Conservation (phyloP, 2,888 invertebrate genomes). For the Apantesis nais region DNA sequence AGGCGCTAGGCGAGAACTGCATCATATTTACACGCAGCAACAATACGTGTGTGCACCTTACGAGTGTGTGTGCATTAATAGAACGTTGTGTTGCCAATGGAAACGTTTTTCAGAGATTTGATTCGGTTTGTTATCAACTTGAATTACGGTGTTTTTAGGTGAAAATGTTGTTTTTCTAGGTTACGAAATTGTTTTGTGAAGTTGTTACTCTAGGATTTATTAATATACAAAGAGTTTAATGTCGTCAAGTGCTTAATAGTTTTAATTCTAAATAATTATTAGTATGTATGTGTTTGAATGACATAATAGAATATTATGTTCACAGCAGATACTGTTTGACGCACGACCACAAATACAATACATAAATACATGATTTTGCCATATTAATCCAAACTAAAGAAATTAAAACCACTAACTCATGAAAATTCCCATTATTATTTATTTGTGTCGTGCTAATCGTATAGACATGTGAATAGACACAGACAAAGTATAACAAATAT, state of each 20-base stretch:
- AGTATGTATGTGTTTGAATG: conserved; percentile 12
- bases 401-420: conserved; percentile 2
- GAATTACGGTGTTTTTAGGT: conserved; percentile 43
- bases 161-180: conserved; percentile 48
- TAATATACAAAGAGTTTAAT: conserved; percentile 24
- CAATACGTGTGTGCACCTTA: conserved; percentile 31
- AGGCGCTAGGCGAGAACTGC: conserved; percentile 59
- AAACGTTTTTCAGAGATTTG: conserved; percentile 62
- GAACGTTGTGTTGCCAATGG: conserved; percentile 48
- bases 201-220: conserved; percentile 45
- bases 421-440: neutral
- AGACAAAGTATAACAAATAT: neutral
- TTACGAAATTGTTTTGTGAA: conserved; percentile 41
- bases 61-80: conserved; percentile 47
- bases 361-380: neutral
- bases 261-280: conserved; percentile 55
- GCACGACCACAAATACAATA: neutral
- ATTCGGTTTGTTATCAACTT: conserved; percentile 51
- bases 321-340: neutral
- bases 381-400: neutral
- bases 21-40: conserved; percentile 42
- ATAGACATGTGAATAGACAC: neutral
- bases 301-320: conserved; percentile 20
- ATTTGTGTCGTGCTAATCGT: neutral
- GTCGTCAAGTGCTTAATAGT: conserved; percentile 27